Evolutionary conservation across 1,140 invertebrate genomes (phyloP), one percentile per base, ranked within the genome.

Genomic region (Drosophila eugracilis): DNA sequence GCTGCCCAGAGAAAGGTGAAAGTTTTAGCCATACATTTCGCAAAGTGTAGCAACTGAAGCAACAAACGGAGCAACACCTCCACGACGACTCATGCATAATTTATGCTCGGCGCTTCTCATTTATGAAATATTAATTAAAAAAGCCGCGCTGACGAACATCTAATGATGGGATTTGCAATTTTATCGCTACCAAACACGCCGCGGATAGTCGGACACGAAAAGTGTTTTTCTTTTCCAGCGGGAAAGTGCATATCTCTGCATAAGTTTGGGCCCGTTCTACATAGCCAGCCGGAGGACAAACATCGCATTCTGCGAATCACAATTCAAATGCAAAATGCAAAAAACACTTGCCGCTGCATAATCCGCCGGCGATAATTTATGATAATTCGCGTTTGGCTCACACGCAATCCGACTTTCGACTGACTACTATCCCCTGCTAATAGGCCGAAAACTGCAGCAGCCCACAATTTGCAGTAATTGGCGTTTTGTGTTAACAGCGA

Each of bases 361-460:
- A 85, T 85, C 73, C 50, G 48, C 17, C 41, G 41, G 73, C 73
- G 80, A 86, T 86, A 86, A 81, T 86, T 70, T 88, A 81, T 88
- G 83, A 44, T 81, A 78, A 88, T 81, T 58, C 55, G 57, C 75
- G 59, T 54, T 59, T 37, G 75, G 63, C 69, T 67, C 55, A 67
- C 81, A 81, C 81, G 81, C 81, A 86, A 86, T 53, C 59, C 54
- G 50, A 74, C 81, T 85, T 85, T 85, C 69, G 59, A 55, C 60
- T 41, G 54, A 60, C 66, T 75, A 60, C 66, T 75, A 71, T 79
- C 57, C 55, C 10, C 15, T 55, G 62, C 52, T 70, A 74, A 78
- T 84, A 47, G 62, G 53, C 69, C 53, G 44, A 77, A 79, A 70
- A 65, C 60, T 48, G 32, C 50, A 67, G 42, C 42, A 34, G 66